Percentiles rank a stretch among this genome's conserved stretches.
Conservation (phyloP, 2,888 invertebrate genomes). For the Caenorhabditis afra region DNA sequence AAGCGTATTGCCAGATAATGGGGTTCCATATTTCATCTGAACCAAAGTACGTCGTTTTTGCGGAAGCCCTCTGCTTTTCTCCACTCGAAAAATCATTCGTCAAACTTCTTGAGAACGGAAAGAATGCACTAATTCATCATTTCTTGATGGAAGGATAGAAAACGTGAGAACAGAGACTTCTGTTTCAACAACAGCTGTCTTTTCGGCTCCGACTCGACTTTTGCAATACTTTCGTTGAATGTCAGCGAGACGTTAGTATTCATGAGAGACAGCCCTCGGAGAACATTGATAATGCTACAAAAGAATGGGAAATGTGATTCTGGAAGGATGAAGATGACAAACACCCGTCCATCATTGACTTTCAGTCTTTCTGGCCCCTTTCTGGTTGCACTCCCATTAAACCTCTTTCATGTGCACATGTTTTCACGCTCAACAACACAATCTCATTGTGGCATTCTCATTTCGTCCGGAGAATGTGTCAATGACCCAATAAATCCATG, state of each 20-base stretch:
- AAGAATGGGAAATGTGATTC: not conserved
- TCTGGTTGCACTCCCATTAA: not conserved
- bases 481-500: constrained; percentile 56
- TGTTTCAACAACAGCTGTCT: constrained; percentile 55
- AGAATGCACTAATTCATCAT: constrained; percentile 58
- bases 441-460: constrained; percentile 13
- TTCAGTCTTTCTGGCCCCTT: not conserved
- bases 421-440: constrained; percentile 38
- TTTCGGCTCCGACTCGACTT: constrained; percentile 19
- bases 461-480: constrained; percentile 39
- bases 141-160: constrained; percentile 47
- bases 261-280: constrained; percentile 26
- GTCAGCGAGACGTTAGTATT: constrained; percentile 47
- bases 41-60: constrained; percentile 16
- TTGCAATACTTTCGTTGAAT: constrained; percentile 42
- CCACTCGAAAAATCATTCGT: constrained; percentile 22
- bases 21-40: constrained; percentile 38
- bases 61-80: not conserved
- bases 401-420: constrained; percentile 4
- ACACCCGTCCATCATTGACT: constrained; percentile 1
- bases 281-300: constrained; percentile 43
- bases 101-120: constrained; percentile 23
- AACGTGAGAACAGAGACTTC: constrained; percentile 49
- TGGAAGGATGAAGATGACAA: not conserved
- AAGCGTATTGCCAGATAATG: constrained; percentile 22